phyloP scores from a whole-genome alignment of 2,797 vertebrate genomes.

The Aeoliscus strigatus region DNA sequence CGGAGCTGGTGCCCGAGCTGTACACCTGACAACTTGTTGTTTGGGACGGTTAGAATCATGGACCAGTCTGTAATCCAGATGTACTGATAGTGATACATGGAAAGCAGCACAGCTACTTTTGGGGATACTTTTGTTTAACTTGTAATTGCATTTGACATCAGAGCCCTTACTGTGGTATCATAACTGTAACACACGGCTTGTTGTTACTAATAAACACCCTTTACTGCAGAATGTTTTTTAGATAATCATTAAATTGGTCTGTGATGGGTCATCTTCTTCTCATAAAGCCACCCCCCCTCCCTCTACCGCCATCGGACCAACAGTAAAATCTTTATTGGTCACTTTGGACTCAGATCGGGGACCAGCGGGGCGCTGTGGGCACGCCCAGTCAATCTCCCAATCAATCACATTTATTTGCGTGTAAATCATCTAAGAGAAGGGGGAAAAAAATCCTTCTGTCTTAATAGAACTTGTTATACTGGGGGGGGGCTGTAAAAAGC shows the following conservation, averaged over 20 bases:
- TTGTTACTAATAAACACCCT: conserved; percentile 6
- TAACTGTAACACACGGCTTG: too few relatives aligned
- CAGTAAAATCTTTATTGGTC: conserved; percentile 61
- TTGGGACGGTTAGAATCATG: conserved; percentile 28
- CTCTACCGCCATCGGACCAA: conserved; percentile 26
- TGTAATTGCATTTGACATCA: too few relatives aligned
- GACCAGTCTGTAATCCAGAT: conserved; percentile 16
- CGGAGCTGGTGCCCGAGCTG: conserved; percentile 41
- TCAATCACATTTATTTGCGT: conserved; percentile 53
- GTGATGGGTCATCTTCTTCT: conserved; percentile 48
- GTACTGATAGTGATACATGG: not conserved
- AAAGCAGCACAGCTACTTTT: too few relatives aligned
- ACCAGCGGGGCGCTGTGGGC: conserved; percentile 40
- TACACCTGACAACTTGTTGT: conserved; percentile 35
- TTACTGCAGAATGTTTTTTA: conserved; percentile 26
- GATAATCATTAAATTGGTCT: conserved; percentile 26
- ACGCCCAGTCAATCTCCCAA: conserved; percentile 38
- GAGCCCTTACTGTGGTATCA: too few relatives aligned
- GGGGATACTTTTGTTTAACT: too few relatives aligned
- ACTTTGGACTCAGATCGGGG: conserved; percentile 36
- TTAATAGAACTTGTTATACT: too few relatives aligned
- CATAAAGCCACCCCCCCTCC: conserved; percentile 28
- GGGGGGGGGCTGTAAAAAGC: too few relatives aligned
- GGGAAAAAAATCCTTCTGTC: too few relatives aligned
- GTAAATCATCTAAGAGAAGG: conserved; percentile 29